Evolutionary conservation across 2,113 vertebrate genomes (phyloP).

Genomic region (Anser brachyrhynchus): DNA sequence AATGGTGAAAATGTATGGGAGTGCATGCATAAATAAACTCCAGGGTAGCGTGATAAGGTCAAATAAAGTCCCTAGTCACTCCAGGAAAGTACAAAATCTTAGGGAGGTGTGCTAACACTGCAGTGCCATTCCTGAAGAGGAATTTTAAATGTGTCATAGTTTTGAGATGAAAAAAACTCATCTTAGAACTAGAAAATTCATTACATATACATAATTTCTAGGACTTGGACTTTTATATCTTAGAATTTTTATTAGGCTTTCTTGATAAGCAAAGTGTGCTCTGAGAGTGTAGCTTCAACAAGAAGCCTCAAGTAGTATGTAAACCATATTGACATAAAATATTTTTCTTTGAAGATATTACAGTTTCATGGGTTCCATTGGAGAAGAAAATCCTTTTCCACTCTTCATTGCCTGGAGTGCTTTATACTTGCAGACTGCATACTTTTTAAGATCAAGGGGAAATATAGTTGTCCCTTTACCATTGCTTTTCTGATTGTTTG

Average conservation of each 20-base stretch:
- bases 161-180: neutral
- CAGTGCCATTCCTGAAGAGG: accelerated
- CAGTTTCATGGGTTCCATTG: neutral
- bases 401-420: neutral
- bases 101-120: neutral
- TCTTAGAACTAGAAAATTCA: neutral
- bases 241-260: neutral
- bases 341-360: neutral
- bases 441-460: neutral
- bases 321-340: neutral
- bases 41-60: neutral
- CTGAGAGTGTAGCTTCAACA: neutral
- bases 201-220: neutral
- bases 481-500: neutral
- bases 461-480: neutral
- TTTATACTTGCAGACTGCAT: neutral
- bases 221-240: neutral
- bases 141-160: neutral
- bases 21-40: neutral
- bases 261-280: neutral
- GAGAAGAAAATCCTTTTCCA: neutral
- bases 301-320: neutral
- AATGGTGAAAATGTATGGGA: neutral
- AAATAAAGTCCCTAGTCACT: neutral
- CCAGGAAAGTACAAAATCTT: neutral